Evolutionary conservation across 2,113 vertebrate species (phyloP), one percentile per base, ranked within the genome.

Genomic region (Chaenogobius annularis): DNA sequence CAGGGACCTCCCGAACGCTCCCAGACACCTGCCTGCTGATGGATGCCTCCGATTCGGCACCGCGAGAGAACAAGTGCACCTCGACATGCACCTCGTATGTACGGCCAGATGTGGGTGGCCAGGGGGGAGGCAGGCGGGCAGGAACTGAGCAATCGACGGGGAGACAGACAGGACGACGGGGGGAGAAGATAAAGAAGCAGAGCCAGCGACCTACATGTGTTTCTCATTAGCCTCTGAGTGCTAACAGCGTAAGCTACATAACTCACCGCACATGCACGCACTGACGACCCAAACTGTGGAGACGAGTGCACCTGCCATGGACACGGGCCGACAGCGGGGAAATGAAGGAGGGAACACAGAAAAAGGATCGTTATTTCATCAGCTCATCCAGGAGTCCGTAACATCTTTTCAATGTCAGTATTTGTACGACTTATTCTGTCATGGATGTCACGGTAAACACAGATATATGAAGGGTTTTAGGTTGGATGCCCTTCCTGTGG

Each of bases 161-260:
- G 47, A 31, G 20, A 23, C 14, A 15, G 64, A 9, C 26, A 26
- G 43, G 22, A 58, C 66, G 76, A 78, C 77, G 50, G 11, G 7
- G 55, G 12, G 12, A 43, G 67, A 68, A 61, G 78, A 47, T 55
- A 72, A 81, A 74, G 79, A 63, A 72, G 55, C 23, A 2, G 82
- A 88, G 85, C 76, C 63, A 77, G 85, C 82, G 68, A 85, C 86
- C 93, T 94, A 95, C 96, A 98, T 98, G 95, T 98, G 96, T 90
- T 95, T 90, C 85, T 92, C 96, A 96, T 98, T 96, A 96, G 93
- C 93, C 88, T 90, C 90, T 91, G 92, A 93, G 92, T 89, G 88
- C 84, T 94, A 96, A 96, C 96, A 94, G 93, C 95, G 94, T 90
- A 93, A 95, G 95, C 95, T 93, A 95, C 94, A 95, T 96, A 94